These are phyloP conservation scores for Holacanthella duospinosa DNA, from an alignment of 2,888 invertebrate species.

Conservation along the genomic window DNA sequence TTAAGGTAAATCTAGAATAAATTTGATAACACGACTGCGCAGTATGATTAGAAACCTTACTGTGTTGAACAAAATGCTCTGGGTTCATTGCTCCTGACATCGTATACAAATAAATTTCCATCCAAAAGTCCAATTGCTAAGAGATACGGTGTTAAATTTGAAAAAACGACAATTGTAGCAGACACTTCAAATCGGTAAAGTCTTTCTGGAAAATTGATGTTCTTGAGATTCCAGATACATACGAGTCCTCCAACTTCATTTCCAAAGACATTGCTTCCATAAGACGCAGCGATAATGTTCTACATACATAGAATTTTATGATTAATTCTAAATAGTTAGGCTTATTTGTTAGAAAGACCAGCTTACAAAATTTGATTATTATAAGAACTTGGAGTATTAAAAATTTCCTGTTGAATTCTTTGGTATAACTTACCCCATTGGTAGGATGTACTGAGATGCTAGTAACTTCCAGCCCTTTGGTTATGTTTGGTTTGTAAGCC, in stretches of 20 bases:
- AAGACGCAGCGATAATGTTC: slow-evolving; percentile 63
- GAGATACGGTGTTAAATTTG: slow-evolving; percentile 55
- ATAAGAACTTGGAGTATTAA: too few species aligned
- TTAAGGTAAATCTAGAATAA: not conserved
- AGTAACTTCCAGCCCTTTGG: slow-evolving; percentile 30
- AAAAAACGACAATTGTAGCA: slow-evolving; percentile 60
- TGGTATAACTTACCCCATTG: slow-evolving; percentile 23
- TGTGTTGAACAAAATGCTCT: slow-evolving; percentile 12
- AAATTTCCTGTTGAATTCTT: too few species aligned
- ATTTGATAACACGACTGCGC: not conserved
- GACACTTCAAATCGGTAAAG: slow-evolving; percentile 53
- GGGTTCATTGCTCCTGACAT: slow-evolving; percentile 47
- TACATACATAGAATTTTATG: too few species aligned
- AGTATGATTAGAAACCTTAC: slow-evolving; percentile 10
- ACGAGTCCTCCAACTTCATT: slow-evolving; percentile 54
- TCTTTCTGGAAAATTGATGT: slow-evolving; percentile 62
- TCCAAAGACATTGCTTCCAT: slow-evolving; percentile 56
- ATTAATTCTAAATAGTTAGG: not conserved
- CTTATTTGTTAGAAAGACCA: too few species aligned
- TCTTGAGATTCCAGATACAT: slow-evolving; percentile 63
- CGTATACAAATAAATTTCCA: slow-evolving; percentile 60
- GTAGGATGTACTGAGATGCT: slow-evolving; percentile 30
- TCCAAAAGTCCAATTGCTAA: slow-evolving; percentile 64
- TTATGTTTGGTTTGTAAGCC: slow-evolving; percentile 23
- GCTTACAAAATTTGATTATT: not conserved